These are phyloP conservation scores for Lamellibrachia columna DNA, from an alignment of 2,888 invertebrate genomes.

Conservation along the genomic window DNA sequence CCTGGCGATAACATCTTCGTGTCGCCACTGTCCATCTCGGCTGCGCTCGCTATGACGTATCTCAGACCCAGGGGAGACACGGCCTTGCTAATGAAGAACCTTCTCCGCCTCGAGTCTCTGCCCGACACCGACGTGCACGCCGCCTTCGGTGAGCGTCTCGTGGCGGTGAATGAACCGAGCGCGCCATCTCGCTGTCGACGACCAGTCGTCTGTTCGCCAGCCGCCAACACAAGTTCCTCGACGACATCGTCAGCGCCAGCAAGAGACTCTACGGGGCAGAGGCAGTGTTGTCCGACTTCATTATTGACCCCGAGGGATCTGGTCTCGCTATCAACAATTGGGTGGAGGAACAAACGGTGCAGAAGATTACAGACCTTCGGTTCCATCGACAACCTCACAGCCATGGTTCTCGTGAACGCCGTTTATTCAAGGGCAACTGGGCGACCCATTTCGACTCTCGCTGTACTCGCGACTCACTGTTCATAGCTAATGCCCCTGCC, in stretches of 20 bases:
- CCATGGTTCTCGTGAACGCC: constrained; percentile 67
- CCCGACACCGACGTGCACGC: not conserved
- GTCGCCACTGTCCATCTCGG: constrained; percentile 64
- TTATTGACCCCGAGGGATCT: constrained; percentile 58
- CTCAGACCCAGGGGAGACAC: constrained; percentile 63
- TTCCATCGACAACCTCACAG: constrained; percentile 53
- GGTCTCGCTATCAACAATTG: constrained; percentile 78
- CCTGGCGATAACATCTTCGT: constrained; percentile 46
- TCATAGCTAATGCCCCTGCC: constrained; percentile 70
- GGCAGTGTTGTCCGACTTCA: constrained; percentile 46
- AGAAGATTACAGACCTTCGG: constrained; percentile 82
- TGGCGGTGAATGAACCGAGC: not conserved
- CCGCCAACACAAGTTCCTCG: constrained; percentile 39
- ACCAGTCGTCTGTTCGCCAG: constrained; percentile 45
- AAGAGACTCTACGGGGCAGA: constrained; percentile 45
- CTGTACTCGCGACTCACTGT: constrained; percentile 72
- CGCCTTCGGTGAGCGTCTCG: not conserved
- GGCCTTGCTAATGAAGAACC: constrained; percentile 48
- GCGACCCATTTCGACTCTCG: constrained; percentile 70
- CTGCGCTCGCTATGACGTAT: constrained; percentile 64
- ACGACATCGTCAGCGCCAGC: constrained; percentile 39
- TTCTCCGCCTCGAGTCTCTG: not conserved
- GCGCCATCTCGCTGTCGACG: constrained; percentile 28
- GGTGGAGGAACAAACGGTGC: constrained; percentile 82
- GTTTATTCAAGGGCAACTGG: constrained; percentile 68